Percentiles rank a stretch among this genome's conserved stretches.
Conservation (phyloP, 2,888 invertebrate genomes). For the Dicyrtomina minuta region DNA sequence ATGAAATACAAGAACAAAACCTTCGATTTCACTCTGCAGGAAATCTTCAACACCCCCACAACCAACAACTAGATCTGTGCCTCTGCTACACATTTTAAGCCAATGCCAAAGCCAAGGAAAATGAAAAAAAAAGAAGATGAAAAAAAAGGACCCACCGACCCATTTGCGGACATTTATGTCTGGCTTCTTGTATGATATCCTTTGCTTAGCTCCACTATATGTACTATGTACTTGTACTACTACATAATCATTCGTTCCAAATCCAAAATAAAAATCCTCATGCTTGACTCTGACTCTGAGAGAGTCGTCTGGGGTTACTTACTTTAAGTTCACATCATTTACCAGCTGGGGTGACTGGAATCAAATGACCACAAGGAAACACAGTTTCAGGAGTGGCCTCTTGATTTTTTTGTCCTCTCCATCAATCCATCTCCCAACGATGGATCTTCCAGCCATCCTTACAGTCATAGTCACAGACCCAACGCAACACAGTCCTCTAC, state of each 20-base stretch:
- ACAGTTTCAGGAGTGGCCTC: slow-evolving; percentile 25
- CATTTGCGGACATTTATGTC: slow-evolving; percentile 17
- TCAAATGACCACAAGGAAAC: slow-evolving; percentile 31
- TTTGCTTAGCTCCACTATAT: not conserved
- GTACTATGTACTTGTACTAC: too few relatives aligned
- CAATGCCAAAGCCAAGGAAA: not conserved
- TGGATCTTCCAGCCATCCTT: slow-evolving; percentile 20
- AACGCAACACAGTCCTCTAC: slow-evolving; percentile 1
- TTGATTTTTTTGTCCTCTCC: slow-evolving; percentile 30
- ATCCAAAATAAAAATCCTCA: not conserved
- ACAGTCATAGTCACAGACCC: too few relatives aligned
- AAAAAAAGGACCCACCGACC: slow-evolving; percentile 11
- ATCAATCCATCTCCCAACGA: slow-evolving; percentile 25
- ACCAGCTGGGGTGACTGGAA: slow-evolving; percentile 25
- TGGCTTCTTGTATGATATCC: not conserved
- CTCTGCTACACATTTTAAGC: not conserved
- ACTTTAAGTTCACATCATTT: slow-evolving; percentile 20
- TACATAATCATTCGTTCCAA: not conserved
- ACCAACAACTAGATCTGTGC: slow-evolving; percentile 12
- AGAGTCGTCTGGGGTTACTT: not conserved
- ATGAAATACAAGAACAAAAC: not conserved
- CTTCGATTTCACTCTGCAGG: slow-evolving; percentile 2
- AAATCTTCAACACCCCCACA: slow-evolving; percentile 22
- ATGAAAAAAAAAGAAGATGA: too few relatives aligned
- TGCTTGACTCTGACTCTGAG: slow-evolving; percentile 9